A percentile compares a stretch with the other conserved stretches of the same genome.
Evolutionary conservation across 1,140 invertebrate genomes (phyloP).

Genomic region (Parapsyche elsis): DNA sequence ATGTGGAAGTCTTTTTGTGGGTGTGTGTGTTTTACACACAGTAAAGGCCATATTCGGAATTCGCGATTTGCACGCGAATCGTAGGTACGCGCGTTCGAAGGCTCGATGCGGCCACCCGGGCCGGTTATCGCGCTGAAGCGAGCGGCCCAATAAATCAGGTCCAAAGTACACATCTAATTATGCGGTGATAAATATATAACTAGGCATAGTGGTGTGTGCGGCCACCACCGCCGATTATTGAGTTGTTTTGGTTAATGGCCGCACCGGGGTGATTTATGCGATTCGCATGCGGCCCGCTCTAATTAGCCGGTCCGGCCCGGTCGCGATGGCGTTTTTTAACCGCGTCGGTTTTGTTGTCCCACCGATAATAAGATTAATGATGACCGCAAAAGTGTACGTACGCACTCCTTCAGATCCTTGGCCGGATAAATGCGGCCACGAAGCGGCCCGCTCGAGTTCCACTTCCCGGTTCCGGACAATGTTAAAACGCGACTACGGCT

Average conservation of each 20-base stretch:
- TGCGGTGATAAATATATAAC: slow-evolving; percentile 23
- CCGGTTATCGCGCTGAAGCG: too few species aligned
- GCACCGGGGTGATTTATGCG: background rate
- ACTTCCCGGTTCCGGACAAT: too few species aligned
- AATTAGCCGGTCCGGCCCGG: background rate
- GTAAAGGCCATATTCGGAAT: too few species aligned
- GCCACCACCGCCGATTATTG: background rate
- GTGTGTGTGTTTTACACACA: too few species aligned
- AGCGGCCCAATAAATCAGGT: slow-evolving; percentile 1
- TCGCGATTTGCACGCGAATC: too few species aligned
- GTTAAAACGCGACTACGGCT: too few species aligned
- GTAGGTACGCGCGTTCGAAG: too few species aligned
- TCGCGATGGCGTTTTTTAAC: background rate
- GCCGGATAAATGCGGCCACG: too few species aligned
- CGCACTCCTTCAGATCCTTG: too few species aligned
- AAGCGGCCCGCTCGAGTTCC: too few species aligned
- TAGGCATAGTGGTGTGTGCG: background rate
- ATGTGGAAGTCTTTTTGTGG: too few species aligned
- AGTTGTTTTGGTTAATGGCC: slow-evolving; percentile 16
- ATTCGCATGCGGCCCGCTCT: slow-evolving; percentile 17
- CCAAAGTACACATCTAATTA: slow-evolving; percentile 30
- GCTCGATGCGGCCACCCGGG: background rate
- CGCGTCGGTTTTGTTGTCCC: background rate
- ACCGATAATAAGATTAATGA: slow-evolving; percentile 9
- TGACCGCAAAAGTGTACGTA: background rate